Base-by-base conservation (phyloP, 2,888 invertebrate genomes). In the Charanyca ferruginea region DNA sequence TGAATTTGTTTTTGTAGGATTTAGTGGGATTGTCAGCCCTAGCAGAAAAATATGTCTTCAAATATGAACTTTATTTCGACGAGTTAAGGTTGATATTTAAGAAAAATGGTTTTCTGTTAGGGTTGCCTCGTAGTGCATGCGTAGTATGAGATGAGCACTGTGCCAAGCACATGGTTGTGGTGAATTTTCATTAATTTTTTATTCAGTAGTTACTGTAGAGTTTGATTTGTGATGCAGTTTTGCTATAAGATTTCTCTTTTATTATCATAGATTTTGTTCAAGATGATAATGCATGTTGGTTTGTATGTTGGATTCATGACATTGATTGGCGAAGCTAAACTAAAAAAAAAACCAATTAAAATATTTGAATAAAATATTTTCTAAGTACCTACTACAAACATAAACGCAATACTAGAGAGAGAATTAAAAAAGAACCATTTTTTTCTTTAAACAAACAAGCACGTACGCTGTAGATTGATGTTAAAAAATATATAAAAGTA, bases 111-210 rank as follows among this genome's bases (percentile, higher is more conserved):
- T 53, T 83, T 81, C 68, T 71, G 55, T 72, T 66, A 79, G 84
- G 81, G 80, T 72, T 82, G 88, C 78, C 80, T 79, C 77, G 88
- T 94, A 94, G 93, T 95, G 95, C 95, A 95, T 95, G 95, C 80
- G 91, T 94, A 94, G 93, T 61, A 78, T 77, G 80, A 88, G 87
- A 88, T 82, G 84, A 89, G 93, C 92, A 93, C 94, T 89, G 93
- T 92, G 94, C 94, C 92, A 86, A 85, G 91, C 91, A 93, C 93
- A 90, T 90, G 94, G 95, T 94, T 94, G 95, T 94, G 95, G 95
- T 94, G 94, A 92, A 85, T 84, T 87, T 85, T 85, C 81, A 72
- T 68, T 81, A 83, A 79, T 85, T 78, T 75, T 84, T 83, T 80
- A 81, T 83, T 84, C 83, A 79, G 91, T 93, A 92, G 92, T 79